phyloP scores from a whole-genome alignment of 2,888 invertebrate genomes.

The Papilio demoleus region DNA sequence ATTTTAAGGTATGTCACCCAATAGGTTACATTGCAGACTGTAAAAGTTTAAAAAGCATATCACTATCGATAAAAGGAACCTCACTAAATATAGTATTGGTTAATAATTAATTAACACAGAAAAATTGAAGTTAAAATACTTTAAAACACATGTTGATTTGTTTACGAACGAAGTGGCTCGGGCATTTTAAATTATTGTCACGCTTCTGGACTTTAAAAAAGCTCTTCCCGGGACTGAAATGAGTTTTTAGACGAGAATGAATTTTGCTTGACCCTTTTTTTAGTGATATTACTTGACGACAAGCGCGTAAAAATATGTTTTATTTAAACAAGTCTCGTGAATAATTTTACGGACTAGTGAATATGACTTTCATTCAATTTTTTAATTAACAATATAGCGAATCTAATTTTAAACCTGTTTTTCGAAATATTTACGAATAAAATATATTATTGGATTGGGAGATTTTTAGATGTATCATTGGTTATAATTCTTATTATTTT shows the following conservation, averaged over 20 bases:
- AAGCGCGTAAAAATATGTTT: conserved; percentile 20
- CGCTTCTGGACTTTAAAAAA: conserved; percentile 22
- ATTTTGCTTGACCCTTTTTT: conserved; percentile 28
- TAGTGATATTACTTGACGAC: conserved; percentile 16
- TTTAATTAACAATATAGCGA: too few relatives aligned
- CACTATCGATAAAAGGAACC: neutral
- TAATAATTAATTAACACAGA: neutral
- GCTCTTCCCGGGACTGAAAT: conserved; percentile 16
- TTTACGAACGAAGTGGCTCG: neutral
- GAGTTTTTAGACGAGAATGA: conserved; percentile 22
- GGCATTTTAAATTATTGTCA: conserved; percentile 3
- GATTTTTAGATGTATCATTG: neutral
- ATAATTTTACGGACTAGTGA: conserved; percentile 1
- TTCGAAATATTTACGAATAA: neutral
- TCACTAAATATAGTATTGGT: too few relatives aligned
- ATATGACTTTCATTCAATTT: conserved; percentile 4
- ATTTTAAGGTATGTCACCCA: too few relatives aligned
- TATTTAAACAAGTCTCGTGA: conserved; percentile 43
- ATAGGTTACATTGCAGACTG: neutral
- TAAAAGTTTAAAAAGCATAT: neutral
- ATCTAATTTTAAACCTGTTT: too few relatives aligned
- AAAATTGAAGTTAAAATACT: conserved; percentile 5
- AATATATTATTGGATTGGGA: neutral
- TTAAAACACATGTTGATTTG: neutral
- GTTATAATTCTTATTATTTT: neutral